Evolutionary conservation across 1,140 invertebrate species (phyloP), one percentile per base, ranked within the genome.

Genomic region (Oscheius sp.): DNA sequence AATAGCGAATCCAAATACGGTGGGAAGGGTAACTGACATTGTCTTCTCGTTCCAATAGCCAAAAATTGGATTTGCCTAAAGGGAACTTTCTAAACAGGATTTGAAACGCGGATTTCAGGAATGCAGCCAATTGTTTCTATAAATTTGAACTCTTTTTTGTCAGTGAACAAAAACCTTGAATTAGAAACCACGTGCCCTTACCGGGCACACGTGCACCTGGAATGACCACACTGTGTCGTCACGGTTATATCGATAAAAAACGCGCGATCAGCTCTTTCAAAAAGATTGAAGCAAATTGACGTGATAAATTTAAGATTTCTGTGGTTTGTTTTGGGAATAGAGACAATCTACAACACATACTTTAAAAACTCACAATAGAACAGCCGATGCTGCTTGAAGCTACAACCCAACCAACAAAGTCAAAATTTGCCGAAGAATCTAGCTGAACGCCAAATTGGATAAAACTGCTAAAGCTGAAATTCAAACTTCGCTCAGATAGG

Each of bases 41-140:
- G 74, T 77, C 46, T 76, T 77, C 36, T 77, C 74, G 66, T 77
- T 77, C 76, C 76, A 77, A 3, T 28, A 35, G 4, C 76, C 76
- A 28, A 75, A 77, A 20, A 77, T 31, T 34, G 76, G 76, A 72
- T 61, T 67, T 13, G 72, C 45, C 71, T 67, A 38, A 18, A 72
- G 52, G 0, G 26, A n/a, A 34, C 20, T 2, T 23, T 13, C 10
- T 20, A 59, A 23, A 59, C 20, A 59, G 23, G 13, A 59, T 15
- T 59, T 15, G 55, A 59, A 0, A 13, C 15, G 13, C 20, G 13
- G 13, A 15, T 59, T 23, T 15, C 23, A 23, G 29, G 13, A 10
- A 10, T 23, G 55, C 10, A 20, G 55, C 55, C 10, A 59, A 13
- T 59, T 13, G 13, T 13, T 59, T 15, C 20, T 15, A 59, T 15